Base-by-base conservation (phyloP, 2,113 vertebrate genomes). In the Trinectes maculatus region DNA sequence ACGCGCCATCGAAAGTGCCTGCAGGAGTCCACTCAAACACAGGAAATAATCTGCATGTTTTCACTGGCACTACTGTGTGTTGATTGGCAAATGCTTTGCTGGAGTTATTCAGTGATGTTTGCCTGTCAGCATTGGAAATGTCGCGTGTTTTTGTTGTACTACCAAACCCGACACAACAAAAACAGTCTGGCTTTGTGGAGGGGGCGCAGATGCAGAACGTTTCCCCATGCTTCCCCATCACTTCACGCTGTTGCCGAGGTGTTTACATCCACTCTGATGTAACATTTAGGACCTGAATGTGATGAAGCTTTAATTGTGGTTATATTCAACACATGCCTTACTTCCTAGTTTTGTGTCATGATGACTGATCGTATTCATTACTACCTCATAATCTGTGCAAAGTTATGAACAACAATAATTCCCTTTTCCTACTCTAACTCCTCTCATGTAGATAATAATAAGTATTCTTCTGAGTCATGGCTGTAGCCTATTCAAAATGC, bases 41-140 rank as follows among this genome's bases (percentile, higher is more conserved):
- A 79, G 62, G 63, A 86, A 85, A 77, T 82, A 80, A 87, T 83
- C 86, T 85, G 85, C 89, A 88, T 87, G 85, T 88, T 87, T 89
- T 83, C 80, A 84, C 85, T 74, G 75, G 79, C 80, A 43, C 85
- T 68, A 78, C 79, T 66, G 77, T 57, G 60, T 80, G 84, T 79
- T 89, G 87, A 89, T 87, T 87, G 85, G 79, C 87, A 88, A 86
- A 84, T 44, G 70, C 72, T 74, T 79, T 73, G 83, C 83, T 83
- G 70, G 76, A 87, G 77, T 81, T 85, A 82, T 75, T 82, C 79
- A 74, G 65, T 82, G 75, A 86, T 85, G 85, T 86, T 83, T 80
- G 82, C 82, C 75, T 72, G 83, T 84, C 81, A 78, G 58, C 54
- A 56, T 16, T 49, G 63, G 60, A 62, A 73, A 83, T 60, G 34